phyloP scores from a whole-genome alignment of 2,797 vertebrate species.

The Rhabdophis nuchalis region DNA sequence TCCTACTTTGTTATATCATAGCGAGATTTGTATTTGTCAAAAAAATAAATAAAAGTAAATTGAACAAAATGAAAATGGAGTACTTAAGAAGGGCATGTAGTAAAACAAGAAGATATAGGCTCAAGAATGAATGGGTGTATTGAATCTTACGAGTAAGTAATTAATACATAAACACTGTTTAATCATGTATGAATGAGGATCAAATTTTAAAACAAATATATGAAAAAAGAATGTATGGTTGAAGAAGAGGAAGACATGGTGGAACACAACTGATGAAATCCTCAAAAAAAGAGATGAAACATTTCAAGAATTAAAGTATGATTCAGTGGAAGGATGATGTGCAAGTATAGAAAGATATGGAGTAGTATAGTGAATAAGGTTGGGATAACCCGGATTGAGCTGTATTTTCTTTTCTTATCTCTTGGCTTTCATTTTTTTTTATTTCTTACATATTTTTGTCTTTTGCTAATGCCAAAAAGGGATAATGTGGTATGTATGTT shows the following conservation, averaged over 20 bases:
- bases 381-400: neutral
- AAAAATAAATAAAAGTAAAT: neutral
- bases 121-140: neutral
- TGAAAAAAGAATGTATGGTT: neutral
- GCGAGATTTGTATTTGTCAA: neutral
- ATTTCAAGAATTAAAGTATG: neutral
- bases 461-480: neutral
- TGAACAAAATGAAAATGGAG: neutral
- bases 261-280: neutral
- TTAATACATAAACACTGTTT: neutral
- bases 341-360: neutral
- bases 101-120: neutral
- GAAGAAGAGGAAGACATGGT: neutral
- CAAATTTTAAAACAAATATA: neutral
- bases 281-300: neutral
- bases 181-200: neutral
- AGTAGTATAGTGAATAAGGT: neutral
- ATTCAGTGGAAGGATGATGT: neutral
- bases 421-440: neutral
- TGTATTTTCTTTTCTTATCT: neutral
- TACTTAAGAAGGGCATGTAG: neutral
- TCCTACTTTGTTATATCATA: neutral
- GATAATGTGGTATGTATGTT: neutral
- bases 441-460: neutral
- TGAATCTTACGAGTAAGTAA: neutral